Conservation (phyloP, 2,888 invertebrate genomes). For the Andricus quercusramuli region DNA sequence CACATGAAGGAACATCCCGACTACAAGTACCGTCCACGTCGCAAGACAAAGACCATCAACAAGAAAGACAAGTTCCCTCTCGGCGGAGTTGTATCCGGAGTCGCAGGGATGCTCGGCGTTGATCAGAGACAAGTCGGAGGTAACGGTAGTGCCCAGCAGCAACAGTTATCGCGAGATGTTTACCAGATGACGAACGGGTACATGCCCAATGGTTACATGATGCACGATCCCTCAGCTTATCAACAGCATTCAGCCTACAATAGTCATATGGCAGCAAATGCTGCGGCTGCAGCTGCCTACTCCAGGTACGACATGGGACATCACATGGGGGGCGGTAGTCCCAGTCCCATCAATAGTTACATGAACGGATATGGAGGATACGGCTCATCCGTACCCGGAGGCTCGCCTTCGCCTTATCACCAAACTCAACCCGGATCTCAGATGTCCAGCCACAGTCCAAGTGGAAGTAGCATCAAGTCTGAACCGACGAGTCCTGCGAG, state of each 20-base stretch:
- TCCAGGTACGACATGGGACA: conserved; percentile 94
- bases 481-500: conserved; percentile 92
- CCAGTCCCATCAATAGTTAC: conserved; percentile 89
- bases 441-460: conserved; percentile 88
- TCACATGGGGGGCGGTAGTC: conserved; percentile 86
- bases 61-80: conserved; percentile 98
- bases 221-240: conserved; percentile 89
- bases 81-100: conserved; percentile 81
- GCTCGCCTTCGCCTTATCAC: conserved; percentile 86
- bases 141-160: conserved; percentile 82
- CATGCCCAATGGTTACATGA: conserved; percentile 98
- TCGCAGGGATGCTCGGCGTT: conserved; percentile 72
- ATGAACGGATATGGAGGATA: conserved; percentile 87
- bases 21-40: conserved; percentile 97
- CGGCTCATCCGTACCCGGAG: conserved; percentile 82
- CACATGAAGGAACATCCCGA: conserved; percentile 99
- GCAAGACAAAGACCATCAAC: conserved; percentile 96
- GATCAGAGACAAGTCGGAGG: conserved; percentile 72
- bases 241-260: conserved; percentile 87
- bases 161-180: conserved; percentile 85
- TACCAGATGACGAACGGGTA: conserved; percentile 96
- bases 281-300: conserved; percentile 82
- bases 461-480: conserved; percentile 93
- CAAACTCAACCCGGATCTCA: conserved; percentile 84
- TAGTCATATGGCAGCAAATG: conserved; percentile 82